Conservation (phyloP, 2,797 vertebrate species). For the Pseudotriccus pelzelni region DNA sequence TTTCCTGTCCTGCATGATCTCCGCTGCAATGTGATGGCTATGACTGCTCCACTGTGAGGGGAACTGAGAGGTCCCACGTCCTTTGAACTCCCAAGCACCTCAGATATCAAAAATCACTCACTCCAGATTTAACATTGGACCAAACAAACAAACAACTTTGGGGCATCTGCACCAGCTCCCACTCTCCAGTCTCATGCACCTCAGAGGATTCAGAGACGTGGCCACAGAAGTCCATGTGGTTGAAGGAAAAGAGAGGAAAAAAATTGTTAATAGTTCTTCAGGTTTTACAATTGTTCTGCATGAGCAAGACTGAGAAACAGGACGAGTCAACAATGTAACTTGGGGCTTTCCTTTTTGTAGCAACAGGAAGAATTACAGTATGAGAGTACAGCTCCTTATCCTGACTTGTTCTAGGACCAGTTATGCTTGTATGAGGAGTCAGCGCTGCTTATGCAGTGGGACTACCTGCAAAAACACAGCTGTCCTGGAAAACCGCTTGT, state of each 20-base stretch:
- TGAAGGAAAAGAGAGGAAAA: not conserved
- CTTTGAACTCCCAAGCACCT: not conserved
- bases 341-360: not conserved
- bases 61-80: not conserved
- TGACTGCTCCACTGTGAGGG: not conserved
- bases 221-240: not conserved
- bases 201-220: not conserved
- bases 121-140: not conserved
- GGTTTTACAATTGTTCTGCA: not conserved
- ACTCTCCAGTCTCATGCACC: not conserved
- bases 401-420: not conserved
- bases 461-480: not conserved
- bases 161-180: not conserved
- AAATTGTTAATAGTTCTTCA: not conserved
- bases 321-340: not conserved
- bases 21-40: not conserved
- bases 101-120: not conserved
- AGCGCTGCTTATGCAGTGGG: not conserved
- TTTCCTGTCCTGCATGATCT: not conserved
- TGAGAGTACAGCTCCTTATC: accelerated
- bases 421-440: not conserved
- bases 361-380: not conserved
- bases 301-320: not conserved
- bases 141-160: not conserved
- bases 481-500: not conserved